These are phyloP conservation scores for Chamaetylas fuelleborni DNA, from an alignment of 2,113 vertebrate genomes.

Conservation along the genomic window DNA sequence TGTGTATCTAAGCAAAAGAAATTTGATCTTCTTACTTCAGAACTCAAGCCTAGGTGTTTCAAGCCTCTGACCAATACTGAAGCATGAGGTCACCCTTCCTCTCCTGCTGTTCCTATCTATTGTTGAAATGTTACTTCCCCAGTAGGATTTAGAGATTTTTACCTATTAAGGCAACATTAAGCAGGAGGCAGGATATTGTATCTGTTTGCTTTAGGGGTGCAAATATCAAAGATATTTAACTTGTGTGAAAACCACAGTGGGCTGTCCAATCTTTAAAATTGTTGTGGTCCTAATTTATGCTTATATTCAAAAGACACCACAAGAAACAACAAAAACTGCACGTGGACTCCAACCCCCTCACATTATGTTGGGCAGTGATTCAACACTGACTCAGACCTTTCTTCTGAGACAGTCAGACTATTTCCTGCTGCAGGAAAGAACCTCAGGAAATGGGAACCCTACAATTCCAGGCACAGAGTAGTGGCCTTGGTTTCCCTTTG, in stretches of 20 bases:
- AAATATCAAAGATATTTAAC: not conserved
- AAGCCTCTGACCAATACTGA: not conserved
- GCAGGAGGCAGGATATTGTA: not conserved
- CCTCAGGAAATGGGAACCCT: not conserved
- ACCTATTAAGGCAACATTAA: not conserved
- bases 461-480: not conserved
- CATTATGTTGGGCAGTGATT: not conserved
- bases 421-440: constrained; percentile 3
- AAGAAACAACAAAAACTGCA: not conserved
- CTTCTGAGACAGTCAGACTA: not conserved
- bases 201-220: not conserved
- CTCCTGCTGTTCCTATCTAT: not conserved
- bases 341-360: rapidly evolving
- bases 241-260: not conserved
- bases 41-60: not conserved
- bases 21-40: not conserved
- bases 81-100: not conserved
- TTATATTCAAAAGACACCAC: not conserved
- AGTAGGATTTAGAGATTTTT: not conserved
- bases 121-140: not conserved
- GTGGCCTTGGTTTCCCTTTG: not conserved
- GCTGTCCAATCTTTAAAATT: not conserved
- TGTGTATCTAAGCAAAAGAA: not conserved
- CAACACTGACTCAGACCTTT: not conserved
- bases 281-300: not conserved